Evolutionary conservation across 1,140 invertebrate species (phyloP), one percentile per base, ranked within the genome.

Genomic region (Trichonephila clavata): DNA sequence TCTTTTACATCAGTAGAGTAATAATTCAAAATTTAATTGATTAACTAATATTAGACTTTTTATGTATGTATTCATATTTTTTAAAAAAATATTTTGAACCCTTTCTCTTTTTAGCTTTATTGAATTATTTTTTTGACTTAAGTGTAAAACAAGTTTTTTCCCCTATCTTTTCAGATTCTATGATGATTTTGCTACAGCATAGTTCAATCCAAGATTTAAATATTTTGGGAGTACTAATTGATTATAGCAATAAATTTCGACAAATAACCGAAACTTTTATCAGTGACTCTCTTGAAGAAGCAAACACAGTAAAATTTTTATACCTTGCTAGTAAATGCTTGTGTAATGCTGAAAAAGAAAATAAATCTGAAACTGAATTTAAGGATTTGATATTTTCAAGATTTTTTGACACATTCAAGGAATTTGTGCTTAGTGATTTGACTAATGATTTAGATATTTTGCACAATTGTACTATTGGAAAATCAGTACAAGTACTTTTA

Each of bases 281-380:
- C 18, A 32, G 13, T 71, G 83, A 71, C 3, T 86, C 57, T 21
- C 8, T 77, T 20, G 43, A 71, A 50, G 60, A 71, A n/a, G 32
- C 21, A 2, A 60, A 86, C 10, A 59, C 20, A 24, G 21, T 32
- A 6, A 20, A 24, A 59, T 92, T 86, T 65, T 8, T 92, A 5
- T 86, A 86, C n/a, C 63, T 92, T 68, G 65, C 24, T 6, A 92
- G 91, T 86, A 92, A 60, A 86, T 92, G 91, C 50, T 7, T 92
- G 8, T 39, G n/a, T 39, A 50, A 50, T 14, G 14, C 60, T 65
- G 13, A 80, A 16, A 60, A 16, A 24, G 27, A 50, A n/a, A 6
- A 63, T 84, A 43, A 86, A 60, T 24, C 57, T 59, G 81, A 92
- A 71, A 18, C 27, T 27, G 21, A 27, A 20, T 92, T 86, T 77